These are phyloP conservation scores for Drosophila novamexicana DNA, from an alignment of 1,140 invertebrate genomes.

Conservation along the genomic window DNA sequence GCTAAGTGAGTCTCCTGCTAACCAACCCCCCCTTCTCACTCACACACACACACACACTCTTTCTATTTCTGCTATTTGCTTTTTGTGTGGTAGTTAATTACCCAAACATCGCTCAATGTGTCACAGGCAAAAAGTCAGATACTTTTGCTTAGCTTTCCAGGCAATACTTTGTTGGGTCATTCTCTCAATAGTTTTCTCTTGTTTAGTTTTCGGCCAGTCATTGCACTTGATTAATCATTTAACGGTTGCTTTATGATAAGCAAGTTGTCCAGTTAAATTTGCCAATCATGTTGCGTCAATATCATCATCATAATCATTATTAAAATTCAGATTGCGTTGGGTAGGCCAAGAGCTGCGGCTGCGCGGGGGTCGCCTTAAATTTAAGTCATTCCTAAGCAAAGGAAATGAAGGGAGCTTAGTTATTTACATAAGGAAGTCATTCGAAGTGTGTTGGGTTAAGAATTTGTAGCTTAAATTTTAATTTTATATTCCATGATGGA, in stretches of 20 bases:
- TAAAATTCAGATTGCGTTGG: conserved; percentile 1
- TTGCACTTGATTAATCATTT: conserved; percentile 21
- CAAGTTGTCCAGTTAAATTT: conserved; percentile 9
- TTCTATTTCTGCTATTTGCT: background rate
- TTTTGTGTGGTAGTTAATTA: conserved; percentile 66
- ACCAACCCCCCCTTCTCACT: background rate
- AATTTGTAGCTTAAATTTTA: too few relatives aligned
- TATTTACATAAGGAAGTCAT: too few relatives aligned
- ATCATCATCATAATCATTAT: conserved; percentile 40
- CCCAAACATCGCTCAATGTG: conserved; percentile 74
- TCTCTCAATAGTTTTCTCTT: conserved; percentile 5
- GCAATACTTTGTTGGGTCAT: conserved; percentile 10
- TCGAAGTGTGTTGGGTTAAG: too few relatives aligned
- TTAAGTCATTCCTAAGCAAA: too few relatives aligned
- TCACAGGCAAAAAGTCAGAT: conserved; percentile 62
- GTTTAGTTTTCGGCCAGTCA: conserved; percentile 24
- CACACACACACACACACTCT: background rate
- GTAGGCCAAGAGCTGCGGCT: background rate
- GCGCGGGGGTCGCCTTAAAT: too few relatives aligned
- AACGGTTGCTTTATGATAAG: background rate
- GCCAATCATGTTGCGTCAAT: conserved; percentile 20
- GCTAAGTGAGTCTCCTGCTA: conserved; percentile 14
- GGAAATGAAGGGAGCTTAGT: too few relatives aligned
- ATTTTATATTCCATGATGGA: too few relatives aligned
- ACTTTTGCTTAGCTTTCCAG: conserved; percentile 11